These are phyloP conservation scores for Actinia equina DNA, from an alignment of 64 coral and sea anemone genomes.

Conservation along the genomic window DNA sequence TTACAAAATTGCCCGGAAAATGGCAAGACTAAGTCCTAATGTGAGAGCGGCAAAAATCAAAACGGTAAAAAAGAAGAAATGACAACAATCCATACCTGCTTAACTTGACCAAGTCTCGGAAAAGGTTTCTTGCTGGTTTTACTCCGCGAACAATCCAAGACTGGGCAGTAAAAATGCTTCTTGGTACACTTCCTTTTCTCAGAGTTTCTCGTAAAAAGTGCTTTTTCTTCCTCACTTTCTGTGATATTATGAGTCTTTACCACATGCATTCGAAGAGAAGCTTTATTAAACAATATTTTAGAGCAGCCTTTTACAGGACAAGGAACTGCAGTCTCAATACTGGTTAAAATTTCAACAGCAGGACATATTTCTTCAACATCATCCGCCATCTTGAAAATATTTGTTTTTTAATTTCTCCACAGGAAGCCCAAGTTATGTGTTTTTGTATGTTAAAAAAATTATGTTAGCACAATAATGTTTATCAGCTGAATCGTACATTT, in stretches of 20 bases:
- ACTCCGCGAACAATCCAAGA: slow-evolving; percentile 65
- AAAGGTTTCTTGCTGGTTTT: slow-evolving; percentile 69
- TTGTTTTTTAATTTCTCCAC: slow-evolving; percentile 10
- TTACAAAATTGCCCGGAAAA: no score
- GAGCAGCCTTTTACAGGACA: slow-evolving; percentile 71
- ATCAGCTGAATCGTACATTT: no score
- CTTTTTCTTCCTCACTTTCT: slow-evolving; percentile 48
- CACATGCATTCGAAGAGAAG: slow-evolving; percentile 84
- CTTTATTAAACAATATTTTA: slow-evolving; percentile 77
- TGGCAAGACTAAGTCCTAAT: no score
- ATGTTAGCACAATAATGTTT: no score
- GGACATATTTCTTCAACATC: slow-evolving; percentile 71
- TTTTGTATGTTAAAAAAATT: no score
- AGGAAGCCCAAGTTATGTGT: slow-evolving; percentile 3
- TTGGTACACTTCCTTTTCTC: slow-evolving; percentile 20
- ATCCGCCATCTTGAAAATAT: slow-evolving; percentile 69
- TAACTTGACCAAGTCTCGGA: slow-evolving; percentile 85
- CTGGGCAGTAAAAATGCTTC: slow-evolving; percentile 88
- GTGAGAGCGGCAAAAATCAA: neutral
- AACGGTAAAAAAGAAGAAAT: neutral
- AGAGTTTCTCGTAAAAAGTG: slow-evolving; percentile 39
- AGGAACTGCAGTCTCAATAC: slow-evolving; percentile 40
- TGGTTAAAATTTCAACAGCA: slow-evolving; percentile 61
- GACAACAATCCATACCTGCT: slow-evolving; percentile 53
- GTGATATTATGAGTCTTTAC: slow-evolving; percentile 80